Conservation (phyloP, 2,797 vertebrate species). For the Parauchenoglanis punctatus region DNA sequence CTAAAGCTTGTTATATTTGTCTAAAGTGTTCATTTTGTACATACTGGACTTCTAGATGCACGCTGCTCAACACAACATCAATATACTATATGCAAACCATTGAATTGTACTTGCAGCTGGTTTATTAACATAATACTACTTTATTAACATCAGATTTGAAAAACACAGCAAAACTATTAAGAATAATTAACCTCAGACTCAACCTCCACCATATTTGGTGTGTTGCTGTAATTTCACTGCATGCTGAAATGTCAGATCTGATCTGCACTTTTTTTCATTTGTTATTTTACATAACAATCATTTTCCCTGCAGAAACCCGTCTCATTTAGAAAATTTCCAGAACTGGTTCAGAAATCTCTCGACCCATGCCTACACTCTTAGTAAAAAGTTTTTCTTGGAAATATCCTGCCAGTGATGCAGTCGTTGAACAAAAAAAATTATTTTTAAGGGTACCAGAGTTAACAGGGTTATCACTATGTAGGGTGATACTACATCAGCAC, state of each 20-base stretch:
- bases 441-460: background rate
- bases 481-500: no score
- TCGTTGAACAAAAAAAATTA: no score
- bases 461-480: background rate
- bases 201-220: background rate
- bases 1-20: background rate
- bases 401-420: background rate
- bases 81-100: background rate
- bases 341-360: background rate
- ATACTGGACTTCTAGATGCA: background rate
- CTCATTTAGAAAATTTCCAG: background rate
- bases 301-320: no score
- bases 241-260: background rate
- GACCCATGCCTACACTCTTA: background rate
- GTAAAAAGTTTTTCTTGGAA: background rate
- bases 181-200: background rate
- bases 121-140: background rate
- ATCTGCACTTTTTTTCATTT: background rate
- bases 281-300: background rate
- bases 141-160: background rate
- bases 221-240: background rate
- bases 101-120: no score
- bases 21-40: background rate
- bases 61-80: background rate
- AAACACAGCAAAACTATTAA: background rate